A percentile compares a stretch with the other conserved stretches of the same genome.
Evolutionary conservation across 2,113 vertebrate species (phyloP).

Genomic region (Tetrao urogallus): DNA sequence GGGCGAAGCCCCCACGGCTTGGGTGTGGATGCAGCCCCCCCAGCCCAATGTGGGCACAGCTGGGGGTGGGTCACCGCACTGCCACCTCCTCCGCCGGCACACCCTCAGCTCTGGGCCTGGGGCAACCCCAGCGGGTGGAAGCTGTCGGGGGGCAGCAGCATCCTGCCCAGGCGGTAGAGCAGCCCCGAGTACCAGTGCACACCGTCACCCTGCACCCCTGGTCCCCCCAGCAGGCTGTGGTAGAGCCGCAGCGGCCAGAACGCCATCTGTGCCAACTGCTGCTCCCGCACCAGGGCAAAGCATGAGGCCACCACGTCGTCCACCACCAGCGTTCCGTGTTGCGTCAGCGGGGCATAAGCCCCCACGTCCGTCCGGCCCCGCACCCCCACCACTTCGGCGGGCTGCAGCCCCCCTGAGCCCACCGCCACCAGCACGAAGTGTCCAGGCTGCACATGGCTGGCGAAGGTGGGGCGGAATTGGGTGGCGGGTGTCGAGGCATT

Average conservation of each 20-base stretch:
- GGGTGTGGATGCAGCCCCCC: neutral
- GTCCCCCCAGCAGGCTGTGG: constrained; percentile 80
- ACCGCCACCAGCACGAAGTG: constrained; percentile 86
- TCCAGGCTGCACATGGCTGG: constrained; percentile 87
- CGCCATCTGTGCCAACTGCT: constrained; percentile 88
- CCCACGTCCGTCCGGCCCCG: constrained; percentile 77
- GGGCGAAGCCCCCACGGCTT: neutral
- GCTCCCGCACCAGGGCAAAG: constrained; percentile 90
- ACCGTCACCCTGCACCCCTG: constrained; percentile 78
- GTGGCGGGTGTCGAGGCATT: constrained; percentile 72
- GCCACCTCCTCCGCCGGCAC: constrained; percentile 17
- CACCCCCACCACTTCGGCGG: constrained; percentile 82
- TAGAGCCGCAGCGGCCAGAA: constrained; percentile 90
- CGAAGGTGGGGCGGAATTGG: constrained; percentile 84
- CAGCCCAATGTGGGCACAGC: neutral
- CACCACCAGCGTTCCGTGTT: constrained; percentile 92
- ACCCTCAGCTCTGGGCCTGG: constrained; percentile 79
- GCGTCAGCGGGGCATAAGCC: constrained; percentile 91
- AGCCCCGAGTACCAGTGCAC: constrained; percentile 94
- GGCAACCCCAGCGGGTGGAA: constrained; percentile 89
- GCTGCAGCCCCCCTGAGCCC: constrained; percentile 32
- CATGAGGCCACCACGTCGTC: constrained; percentile 92
- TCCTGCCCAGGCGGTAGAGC: constrained; percentile 86
- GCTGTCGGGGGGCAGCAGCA: constrained; percentile 84
- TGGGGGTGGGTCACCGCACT: neutral